Evolutionary conservation across 92 coral and sea anemone species (phyloP).

Genomic region (Porites lobata): DNA sequence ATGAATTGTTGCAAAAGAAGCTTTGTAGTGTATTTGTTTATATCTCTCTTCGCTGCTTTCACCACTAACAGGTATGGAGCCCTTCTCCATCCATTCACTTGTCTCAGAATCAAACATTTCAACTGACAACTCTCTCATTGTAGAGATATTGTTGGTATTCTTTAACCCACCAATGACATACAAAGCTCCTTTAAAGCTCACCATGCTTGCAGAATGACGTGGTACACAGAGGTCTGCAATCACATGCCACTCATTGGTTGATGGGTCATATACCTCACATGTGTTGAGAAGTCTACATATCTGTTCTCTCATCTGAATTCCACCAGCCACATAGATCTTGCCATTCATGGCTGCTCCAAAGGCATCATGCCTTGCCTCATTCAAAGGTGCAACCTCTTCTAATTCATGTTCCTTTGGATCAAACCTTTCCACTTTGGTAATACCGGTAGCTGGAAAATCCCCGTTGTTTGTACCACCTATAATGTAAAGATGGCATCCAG

Average conservation of each 20-base stretch:
- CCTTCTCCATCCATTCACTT: background rate
- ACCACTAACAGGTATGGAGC: background rate
- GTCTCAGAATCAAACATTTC: slow-evolving; percentile 12
- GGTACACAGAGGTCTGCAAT: slow-evolving; percentile 16
- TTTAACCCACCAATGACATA: slow-evolving; percentile 8
- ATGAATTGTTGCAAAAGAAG: background rate
- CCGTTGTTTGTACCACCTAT: background rate
- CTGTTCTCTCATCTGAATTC: background rate
- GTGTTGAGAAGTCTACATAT: background rate
- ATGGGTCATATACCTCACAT: slow-evolving; percentile 14
- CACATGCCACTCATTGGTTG: slow-evolving; percentile 28
- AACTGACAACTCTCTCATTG: background rate
- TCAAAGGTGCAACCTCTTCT: background rate
- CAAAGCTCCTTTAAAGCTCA: slow-evolving; percentile 7
- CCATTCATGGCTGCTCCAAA: slow-evolving; percentile 19
- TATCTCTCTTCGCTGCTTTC: background rate
- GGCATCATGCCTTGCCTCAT: background rate
- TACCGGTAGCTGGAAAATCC: background rate
- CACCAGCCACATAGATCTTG: background rate
- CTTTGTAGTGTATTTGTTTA: background rate
- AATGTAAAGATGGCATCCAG: background rate
- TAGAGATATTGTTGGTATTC: background rate
- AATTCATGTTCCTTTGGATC: background rate
- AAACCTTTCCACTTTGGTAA: background rate
- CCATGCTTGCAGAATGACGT: slow-evolving; percentile 28